A percentile compares a stretch with the other conserved stretches of the same genome.
phyloP scores from a whole-genome alignment of 2,797 vertebrate species.

The Mormyrops boulengeri region DNA sequence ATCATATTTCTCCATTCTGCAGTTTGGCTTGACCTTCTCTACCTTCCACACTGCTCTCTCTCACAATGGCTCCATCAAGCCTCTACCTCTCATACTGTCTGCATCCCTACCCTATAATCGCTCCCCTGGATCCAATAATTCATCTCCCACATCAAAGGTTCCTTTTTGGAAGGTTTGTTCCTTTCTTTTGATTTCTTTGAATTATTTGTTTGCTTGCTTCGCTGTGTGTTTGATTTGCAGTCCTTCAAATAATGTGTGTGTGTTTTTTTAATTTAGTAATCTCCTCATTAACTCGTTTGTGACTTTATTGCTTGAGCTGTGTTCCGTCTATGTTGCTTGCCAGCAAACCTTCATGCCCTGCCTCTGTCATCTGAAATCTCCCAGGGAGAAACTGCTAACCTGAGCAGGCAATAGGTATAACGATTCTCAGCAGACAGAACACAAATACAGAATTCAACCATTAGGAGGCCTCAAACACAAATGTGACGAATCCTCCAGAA shows the following conservation, averaged over 20 bases:
- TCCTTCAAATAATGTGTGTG: conserved; percentile 30
- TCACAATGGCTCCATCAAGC: conserved; percentile 90
- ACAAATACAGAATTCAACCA: conserved; percentile 34
- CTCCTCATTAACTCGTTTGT: conserved; percentile 43
- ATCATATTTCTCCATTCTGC: conserved; percentile 64
- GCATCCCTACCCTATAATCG: conserved; percentile 90
- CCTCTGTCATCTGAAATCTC: conserved; percentile 43
- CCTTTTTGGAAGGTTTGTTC: conserved; percentile 99
- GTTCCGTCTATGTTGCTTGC: conserved; percentile 28
- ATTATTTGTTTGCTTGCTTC: conserved; percentile 34
- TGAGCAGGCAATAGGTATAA: conserved; percentile 36
- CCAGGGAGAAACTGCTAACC: conserved; percentile 45
- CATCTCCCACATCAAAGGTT: conserved; percentile 95
- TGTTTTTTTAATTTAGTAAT: conserved; percentile 39
- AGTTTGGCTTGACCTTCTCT: conserved; percentile 92
- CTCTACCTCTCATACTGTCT: conserved; percentile 79
- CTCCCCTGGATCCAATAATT: conserved; percentile 95
- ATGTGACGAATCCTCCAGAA: not conserved
- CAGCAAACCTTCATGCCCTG: conserved; percentile 32
- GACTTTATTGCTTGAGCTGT: conserved; percentile 29
- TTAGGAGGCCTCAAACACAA: conserved; percentile 38
- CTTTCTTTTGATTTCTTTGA: conserved; percentile 39
- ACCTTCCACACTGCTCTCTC: conserved; percentile 92
- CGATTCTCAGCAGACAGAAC: not conserved
- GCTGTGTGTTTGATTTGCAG: conserved; percentile 35